Conservation (phyloP, 2,888 invertebrate species). For the Drepanosiphum platanoidis region DNA sequence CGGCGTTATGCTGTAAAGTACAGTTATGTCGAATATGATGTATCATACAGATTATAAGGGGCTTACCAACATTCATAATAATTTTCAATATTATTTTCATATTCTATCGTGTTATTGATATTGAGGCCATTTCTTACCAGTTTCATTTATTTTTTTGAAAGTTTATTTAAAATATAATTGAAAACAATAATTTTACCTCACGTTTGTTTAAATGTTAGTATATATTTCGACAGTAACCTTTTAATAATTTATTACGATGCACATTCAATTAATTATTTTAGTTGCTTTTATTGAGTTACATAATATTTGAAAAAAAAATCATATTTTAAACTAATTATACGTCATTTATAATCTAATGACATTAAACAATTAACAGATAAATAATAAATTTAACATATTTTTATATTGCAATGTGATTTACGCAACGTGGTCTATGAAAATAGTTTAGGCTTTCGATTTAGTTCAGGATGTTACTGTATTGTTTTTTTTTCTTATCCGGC, state of each 20-base stretch:
- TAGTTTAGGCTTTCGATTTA: background rate
- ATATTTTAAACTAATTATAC: background rate
- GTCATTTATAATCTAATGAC: background rate
- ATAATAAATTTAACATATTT: too few relatives aligned
- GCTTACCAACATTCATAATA: background rate
- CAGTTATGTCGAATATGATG: background rate
- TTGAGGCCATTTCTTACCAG: background rate
- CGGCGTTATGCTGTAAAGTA: background rate
- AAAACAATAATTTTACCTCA: too few relatives aligned
- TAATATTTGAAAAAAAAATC: background rate
- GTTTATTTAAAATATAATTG: too few relatives aligned
- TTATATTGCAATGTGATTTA: background rate
- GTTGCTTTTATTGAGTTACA: background rate
- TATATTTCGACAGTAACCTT: too few relatives aligned
- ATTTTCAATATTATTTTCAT: too few relatives aligned
- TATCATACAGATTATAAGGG: background rate
- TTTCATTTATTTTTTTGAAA: too few relatives aligned
- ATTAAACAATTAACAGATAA: background rate
- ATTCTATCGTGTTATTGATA: background rate
- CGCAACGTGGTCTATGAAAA: background rate
- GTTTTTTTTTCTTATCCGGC: constrained; percentile 20
- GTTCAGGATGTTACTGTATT: background rate
- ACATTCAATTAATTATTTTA: too few relatives aligned
- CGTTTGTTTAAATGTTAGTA: too few relatives aligned
- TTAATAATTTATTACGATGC: too few relatives aligned